phyloP scores from a whole-genome alignment of 2,888 invertebrate species.

The Metopia argyrocephala region DNA sequence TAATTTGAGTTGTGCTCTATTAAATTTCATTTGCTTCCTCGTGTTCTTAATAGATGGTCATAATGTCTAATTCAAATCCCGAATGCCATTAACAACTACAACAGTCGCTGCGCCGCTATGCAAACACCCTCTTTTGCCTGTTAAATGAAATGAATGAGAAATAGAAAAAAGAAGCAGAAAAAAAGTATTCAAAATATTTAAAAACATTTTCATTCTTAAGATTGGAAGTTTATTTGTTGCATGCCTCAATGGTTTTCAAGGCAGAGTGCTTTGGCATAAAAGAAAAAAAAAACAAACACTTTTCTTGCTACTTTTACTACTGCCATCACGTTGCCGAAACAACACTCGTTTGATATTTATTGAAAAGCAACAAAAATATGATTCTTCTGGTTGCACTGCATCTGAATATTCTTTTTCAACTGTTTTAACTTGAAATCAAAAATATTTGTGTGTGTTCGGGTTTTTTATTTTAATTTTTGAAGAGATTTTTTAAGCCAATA shows the following conservation, averaged over 20 bases:
- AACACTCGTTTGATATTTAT: slow-evolving; percentile 21
- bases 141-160: not conserved
- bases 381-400: slow-evolving; percentile 57
- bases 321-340: not conserved
- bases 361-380: not conserved
- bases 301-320: not conserved
- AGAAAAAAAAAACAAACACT: not conserved
- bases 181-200: slow-evolving; percentile 20
- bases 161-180: slow-evolving; percentile 1
- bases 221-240: slow-evolving; percentile 50
- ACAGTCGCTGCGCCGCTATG: too few species aligned
- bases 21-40: slow-evolving; percentile 36
- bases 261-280: not conserved
- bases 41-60: slow-evolving; percentile 59
- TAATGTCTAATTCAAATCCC: slow-evolving; percentile 58
- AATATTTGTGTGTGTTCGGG: slow-evolving; percentile 47
- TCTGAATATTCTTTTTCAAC: slow-evolving; percentile 37
- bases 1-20: slow-evolving; percentile 64
- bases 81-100: slow-evolving; percentile 56
- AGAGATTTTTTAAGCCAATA: slow-evolving; percentile 36
- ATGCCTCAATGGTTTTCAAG: slow-evolving; percentile 55
- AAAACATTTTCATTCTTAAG: slow-evolving; percentile 15
- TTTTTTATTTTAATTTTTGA: slow-evolving; percentile 13
- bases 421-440: slow-evolving; percentile 5
- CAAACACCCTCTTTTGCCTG: not conserved